Percentiles rank a stretch among this genome's conserved stretches.
phyloP scores from a whole-genome alignment of 2,888 invertebrate genomes.

The Pterobdella sp. region DNA sequence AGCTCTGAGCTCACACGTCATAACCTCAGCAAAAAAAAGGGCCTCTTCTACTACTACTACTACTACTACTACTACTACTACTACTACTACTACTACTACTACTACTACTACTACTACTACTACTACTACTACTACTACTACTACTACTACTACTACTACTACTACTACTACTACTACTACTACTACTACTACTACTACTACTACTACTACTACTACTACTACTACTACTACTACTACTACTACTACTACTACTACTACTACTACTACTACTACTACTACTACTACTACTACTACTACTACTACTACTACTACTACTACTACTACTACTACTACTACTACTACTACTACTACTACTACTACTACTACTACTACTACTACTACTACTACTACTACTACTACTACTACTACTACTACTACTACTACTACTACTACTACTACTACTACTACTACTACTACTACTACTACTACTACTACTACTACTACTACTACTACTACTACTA shows the following conservation, averaged over 20 bases:
- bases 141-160: not conserved
- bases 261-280: not conserved
- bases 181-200: not conserved
- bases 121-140: not conserved
- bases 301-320: conserved; percentile 16
- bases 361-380: not conserved
- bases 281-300: not conserved
- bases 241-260: conserved; percentile 9
- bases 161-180: conserved; percentile 16
- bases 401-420: not conserved
- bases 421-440: not conserved
- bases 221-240: not conserved
- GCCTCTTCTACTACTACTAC: no score
- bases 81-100: conserved; percentile 16
- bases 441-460: conserved; percentile 12
- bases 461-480: not conserved
- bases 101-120: conserved; percentile 11
- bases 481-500: conserved; percentile 13
- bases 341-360: conserved; percentile 9
- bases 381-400: conserved; percentile 2
- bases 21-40: no score
- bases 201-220: conserved; percentile 12
- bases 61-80: not conserved
- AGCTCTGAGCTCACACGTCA: no score
- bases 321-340: not conserved